These are phyloP conservation scores for Bombus pascuorum DNA, from an alignment of 1,140 invertebrate species.

Conservation along the genomic window DNA sequence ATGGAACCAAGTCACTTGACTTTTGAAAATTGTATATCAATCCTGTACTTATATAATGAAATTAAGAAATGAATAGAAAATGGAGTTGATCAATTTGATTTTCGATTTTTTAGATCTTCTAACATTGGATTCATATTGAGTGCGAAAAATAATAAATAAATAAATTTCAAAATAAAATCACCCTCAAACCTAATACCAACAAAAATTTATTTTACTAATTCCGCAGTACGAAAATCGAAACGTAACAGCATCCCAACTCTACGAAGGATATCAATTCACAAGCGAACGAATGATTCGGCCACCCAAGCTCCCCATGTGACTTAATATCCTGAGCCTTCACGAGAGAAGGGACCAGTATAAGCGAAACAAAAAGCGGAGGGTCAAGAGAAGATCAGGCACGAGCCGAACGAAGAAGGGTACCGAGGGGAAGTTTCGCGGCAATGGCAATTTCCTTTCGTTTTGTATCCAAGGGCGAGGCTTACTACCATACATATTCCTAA, in stretches of 20 bases:
- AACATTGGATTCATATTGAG: too few relatives aligned
- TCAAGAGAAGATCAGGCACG: not conserved
- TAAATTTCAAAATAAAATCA: not conserved
- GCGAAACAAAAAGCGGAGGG: not conserved
- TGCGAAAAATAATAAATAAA: not conserved
- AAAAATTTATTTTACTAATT: not conserved
- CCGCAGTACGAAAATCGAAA: not conserved
- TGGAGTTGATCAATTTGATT: too few relatives aligned
- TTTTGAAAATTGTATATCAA: too few relatives aligned
- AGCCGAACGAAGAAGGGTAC: not conserved
- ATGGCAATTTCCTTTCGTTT: conserved; percentile 15
- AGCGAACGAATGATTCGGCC: not conserved
- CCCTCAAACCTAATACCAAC: too few relatives aligned
- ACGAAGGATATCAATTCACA: not conserved
- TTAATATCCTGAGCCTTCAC: conserved; percentile 3
- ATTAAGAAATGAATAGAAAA: too few relatives aligned
- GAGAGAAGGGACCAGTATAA: conserved; percentile 36
- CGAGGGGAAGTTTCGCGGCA: conserved; percentile 4
- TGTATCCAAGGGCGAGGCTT: conserved; percentile 4
- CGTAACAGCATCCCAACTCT: not conserved
- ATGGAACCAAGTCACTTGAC: too few relatives aligned
- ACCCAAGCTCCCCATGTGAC: not conserved
- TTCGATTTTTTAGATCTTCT: too few relatives aligned
- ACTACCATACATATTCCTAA: not conserved
- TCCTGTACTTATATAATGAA: too few relatives aligned